Evolutionary conservation across 2,113 vertebrate species (phyloP).

Genomic region (Coregonus clupeaformis): DNA sequence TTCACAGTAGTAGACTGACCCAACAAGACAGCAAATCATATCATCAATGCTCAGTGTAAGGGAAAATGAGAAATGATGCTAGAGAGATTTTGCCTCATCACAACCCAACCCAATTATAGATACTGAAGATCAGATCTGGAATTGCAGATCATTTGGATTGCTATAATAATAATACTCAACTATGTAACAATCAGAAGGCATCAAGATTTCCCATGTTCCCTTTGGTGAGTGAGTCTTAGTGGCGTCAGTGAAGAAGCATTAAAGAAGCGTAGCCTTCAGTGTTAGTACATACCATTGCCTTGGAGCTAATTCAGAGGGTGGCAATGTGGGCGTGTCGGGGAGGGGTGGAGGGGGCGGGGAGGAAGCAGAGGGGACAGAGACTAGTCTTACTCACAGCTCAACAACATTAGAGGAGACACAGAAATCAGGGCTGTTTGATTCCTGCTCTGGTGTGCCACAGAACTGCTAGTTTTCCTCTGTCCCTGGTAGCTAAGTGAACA

Average conservation of each 20-base stretch:
- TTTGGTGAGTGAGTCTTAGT: conserved; percentile 37
- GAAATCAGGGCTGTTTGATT: conserved; percentile 37
- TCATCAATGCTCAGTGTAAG: conserved; percentile 20
- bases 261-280: conserved; percentile 65
- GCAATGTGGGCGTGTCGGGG: conserved; percentile 80
- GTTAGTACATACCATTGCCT: conserved; percentile 94
- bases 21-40: conserved; percentile 18
- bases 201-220: conserved; percentile 72
- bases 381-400: conserved; percentile 92
- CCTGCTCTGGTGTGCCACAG: neutral
- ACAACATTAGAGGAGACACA: conserved; percentile 65
- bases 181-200: too few relatives aligned
- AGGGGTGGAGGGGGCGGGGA: conserved; percentile 74
- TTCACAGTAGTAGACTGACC: conserved; percentile 25
- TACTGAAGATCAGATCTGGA: neutral
- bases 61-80: conserved; percentile 74
- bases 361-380: conserved; percentile 91
- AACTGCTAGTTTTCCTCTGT: too few relatives aligned
- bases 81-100: neutral
- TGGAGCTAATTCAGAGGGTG: conserved; percentile 89
- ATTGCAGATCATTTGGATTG: too few relatives aligned
- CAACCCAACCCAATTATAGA: neutral
- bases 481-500: too few relatives aligned
- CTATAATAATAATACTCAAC: too few relatives aligned
- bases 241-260: conserved; percentile 56